A percentile compares a stretch with the other conserved stretches of the same genome.
Conservation (phyloP, 2,888 invertebrate genomes). For the Cactoblastis cactorum region DNA sequence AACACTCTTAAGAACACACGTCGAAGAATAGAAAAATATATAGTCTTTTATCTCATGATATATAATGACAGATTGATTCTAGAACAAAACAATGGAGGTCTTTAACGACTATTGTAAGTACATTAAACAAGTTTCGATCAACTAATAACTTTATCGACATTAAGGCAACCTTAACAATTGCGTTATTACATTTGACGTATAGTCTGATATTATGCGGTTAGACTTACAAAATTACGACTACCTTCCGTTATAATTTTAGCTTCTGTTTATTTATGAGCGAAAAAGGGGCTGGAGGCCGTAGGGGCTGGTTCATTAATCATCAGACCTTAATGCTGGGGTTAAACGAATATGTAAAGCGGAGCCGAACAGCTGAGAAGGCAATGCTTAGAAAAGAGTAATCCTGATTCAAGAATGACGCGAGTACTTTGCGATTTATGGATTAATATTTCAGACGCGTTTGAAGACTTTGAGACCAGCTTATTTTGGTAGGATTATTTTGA, state of each 20-base stretch:
- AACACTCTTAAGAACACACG: too few relatives aligned
- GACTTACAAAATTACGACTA: conserved; percentile 27
- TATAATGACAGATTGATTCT: too few relatives aligned
- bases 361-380: conserved; percentile 50
- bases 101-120: too few relatives aligned
- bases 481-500: conserved; percentile 1
- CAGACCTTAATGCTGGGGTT: conserved; percentile 57
- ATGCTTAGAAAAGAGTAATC: conserved; percentile 47
- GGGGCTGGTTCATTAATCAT: conserved; percentile 70
- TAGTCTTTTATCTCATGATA: too few relatives aligned
- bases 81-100: too few relatives aligned
- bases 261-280: conserved; percentile 58
- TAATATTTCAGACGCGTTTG: conserved; percentile 7
- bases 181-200: conserved; percentile 3
- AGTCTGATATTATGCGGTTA: conserved; percentile 17
- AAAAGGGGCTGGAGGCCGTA: conserved; percentile 33
- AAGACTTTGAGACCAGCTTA: background rate
- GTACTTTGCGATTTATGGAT: conserved; percentile 13
- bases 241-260: conserved; percentile 44
- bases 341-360: conserved; percentile 62
- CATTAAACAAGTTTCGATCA: too few relatives aligned
- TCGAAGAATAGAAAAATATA: too few relatives aligned
- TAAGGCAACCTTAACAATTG: background rate
- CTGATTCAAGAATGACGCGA: conserved; percentile 43
- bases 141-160: background rate